phyloP scores from a whole-genome alignment of 2,113 vertebrate genomes.

The Scortum barcoo region DNA sequence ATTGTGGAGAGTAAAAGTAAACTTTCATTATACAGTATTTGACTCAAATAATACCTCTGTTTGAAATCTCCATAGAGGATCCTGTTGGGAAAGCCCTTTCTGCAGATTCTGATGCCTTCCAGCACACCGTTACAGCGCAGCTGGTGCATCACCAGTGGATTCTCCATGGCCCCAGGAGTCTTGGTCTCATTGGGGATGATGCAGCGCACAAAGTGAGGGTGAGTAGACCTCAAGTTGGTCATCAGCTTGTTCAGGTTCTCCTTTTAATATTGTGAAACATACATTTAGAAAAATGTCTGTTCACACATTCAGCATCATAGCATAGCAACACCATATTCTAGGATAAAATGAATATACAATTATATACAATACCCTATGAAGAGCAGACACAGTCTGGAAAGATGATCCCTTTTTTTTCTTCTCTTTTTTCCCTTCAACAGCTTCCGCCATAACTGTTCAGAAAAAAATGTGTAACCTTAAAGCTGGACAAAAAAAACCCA shows the following conservation, averaged over 20 bases:
- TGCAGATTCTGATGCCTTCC: conserved; percentile 94
- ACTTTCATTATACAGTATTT: neutral
- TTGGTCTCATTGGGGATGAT: conserved; percentile 95
- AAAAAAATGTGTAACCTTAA: neutral
- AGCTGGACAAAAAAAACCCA: neutral
- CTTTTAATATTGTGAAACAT: conserved; percentile 75
- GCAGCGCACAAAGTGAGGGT: conserved; percentile 95
- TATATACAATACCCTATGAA: conserved; percentile 87
- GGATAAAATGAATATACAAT: neutral
- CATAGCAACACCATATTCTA: neutral
- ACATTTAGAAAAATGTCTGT: conserved; percentile 10
- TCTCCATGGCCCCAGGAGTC: conserved; percentile 92
- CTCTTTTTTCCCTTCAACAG: conserved; percentile 81
- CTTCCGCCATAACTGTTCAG: conserved; percentile 25
- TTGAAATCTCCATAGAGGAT: conserved; percentile 92
- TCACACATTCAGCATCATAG: neutral
- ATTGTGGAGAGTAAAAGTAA: neutral
- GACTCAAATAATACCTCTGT: conserved; percentile 82
- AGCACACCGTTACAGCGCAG: conserved; percentile 96
- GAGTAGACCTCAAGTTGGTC: conserved; percentile 93
- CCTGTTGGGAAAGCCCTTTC: conserved; percentile 92
- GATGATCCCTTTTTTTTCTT: conserved; percentile 95
- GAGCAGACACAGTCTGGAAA: conserved; percentile 94
- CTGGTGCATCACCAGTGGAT: conserved; percentile 95
- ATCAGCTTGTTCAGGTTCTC: conserved; percentile 97